phyloP scores from a whole-genome alignment of 2,797 vertebrate genomes.

The Hypotaenidia philippensis region DNA sequence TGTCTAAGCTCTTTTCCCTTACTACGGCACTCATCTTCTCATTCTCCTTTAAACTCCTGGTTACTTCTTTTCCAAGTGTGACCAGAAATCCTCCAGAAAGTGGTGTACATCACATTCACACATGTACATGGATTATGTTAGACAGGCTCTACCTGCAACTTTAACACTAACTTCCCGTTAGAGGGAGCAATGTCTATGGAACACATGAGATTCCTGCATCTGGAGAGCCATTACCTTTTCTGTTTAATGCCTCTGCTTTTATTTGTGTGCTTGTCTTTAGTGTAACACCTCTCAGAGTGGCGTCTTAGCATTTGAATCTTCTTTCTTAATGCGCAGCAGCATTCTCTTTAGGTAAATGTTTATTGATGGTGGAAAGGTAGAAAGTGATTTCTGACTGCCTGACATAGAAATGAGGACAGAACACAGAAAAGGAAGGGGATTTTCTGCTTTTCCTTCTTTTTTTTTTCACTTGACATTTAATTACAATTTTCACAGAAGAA shows the following conservation, averaged over 20 bases:
- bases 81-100: not conserved
- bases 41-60: not conserved
- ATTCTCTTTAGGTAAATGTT: not conserved
- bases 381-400: not conserved
- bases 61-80: not conserved
- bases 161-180: conserved; percentile 8
- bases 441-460: not conserved
- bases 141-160: not conserved
- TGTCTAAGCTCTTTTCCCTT: not conserved
- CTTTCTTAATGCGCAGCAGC: not conserved
- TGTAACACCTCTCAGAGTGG: not conserved
- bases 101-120: not conserved
- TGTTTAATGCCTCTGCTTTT: not conserved
- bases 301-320: not conserved
- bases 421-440: not conserved
- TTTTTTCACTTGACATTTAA: not conserved
- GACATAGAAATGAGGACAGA: not conserved
- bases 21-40: not conserved
- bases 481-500: not conserved
- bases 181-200: not conserved
- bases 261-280: not conserved
- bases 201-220: not conserved
- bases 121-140: not conserved
- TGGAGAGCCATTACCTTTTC: not conserved
- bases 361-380: not conserved